Conservation (phyloP, 2,888 invertebrate genomes). For the Melanargia galathea region DNA sequence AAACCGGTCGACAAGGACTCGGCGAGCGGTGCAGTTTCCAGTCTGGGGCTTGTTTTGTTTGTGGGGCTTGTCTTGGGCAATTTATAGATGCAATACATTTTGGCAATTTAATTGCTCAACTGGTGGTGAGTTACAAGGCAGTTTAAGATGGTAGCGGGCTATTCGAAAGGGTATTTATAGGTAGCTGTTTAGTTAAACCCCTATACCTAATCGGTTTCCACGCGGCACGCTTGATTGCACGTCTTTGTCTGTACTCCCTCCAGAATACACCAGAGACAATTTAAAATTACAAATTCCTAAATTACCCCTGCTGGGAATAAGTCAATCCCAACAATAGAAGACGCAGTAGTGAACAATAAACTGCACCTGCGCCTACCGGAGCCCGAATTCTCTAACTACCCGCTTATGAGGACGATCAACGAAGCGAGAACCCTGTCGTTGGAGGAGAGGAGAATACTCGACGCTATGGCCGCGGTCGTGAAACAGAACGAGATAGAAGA, state of each 20-base stretch:
- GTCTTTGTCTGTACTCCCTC: too few species aligned
- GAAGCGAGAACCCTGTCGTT: constrained; percentile 82
- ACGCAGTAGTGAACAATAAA: constrained; percentile 55
- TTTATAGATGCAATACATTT: not conserved
- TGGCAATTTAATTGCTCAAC: too few species aligned
- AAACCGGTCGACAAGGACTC: constrained; percentile 51
- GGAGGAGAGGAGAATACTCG: constrained; percentile 77
- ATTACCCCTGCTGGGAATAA: too few species aligned
- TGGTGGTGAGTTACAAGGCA: too few species aligned
- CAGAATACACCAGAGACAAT: too few species aligned
- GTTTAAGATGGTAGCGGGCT: too few species aligned
- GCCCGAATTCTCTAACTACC: constrained; percentile 80
- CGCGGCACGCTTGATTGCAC: too few species aligned
- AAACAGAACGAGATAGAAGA: constrained; percentile 73
- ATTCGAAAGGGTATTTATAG: too few species aligned
- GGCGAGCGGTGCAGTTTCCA: constrained; percentile 33
- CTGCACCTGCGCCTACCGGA: constrained; percentile 63
- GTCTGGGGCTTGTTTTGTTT: constrained; percentile 33
- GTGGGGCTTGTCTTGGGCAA: constrained; percentile 12
- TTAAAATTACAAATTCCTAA: too few species aligned
- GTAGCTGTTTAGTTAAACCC: too few species aligned
- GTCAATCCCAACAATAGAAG: too few species aligned
- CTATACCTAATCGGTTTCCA: too few species aligned
- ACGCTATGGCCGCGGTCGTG: constrained; percentile 72
- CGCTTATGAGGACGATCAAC: constrained; percentile 88